Evolutionary conservation across 1,140 invertebrate species (phyloP), one percentile per base, ranked within the genome.

Genomic region (Calliopsis andreniformis): DNA sequence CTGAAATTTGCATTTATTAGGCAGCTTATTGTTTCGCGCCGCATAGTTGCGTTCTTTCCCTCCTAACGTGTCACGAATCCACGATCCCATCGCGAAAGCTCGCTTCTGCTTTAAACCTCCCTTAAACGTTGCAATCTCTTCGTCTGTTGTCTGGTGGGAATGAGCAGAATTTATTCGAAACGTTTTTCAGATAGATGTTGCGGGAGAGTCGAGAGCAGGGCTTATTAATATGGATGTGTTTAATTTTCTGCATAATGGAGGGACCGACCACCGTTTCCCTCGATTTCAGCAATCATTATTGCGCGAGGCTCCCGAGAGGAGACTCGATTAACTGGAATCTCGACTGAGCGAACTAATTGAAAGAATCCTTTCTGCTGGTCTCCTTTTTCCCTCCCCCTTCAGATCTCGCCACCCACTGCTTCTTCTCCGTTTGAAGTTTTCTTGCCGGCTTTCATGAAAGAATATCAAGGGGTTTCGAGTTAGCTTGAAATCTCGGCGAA

Each of bases 141-240:
- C 14, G 30, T 39, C 35, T 39, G 35, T n/a, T n/a, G n/a, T n/a
- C n/a, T n/a, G n/a, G n/a, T 5, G 35, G 14, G n/a, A 5, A 16
- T 0, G 35, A 14, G 10, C 28, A 2, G 56, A 30, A 59, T 79
- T 61, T 45, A 67, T 67, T 66, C 25, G 30, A 56, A 42, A 12
- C 28, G 47, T 62, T 76, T 64, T 45, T 18, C 4, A 30, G 47
- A 32, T 53, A 16, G 25, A 47, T 35, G 49, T 62, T 16, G 35
- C 47, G 35, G 30, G 28, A 25, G 20, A 59, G 16, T 39, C 32
- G 25, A 78, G 67, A 47, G 59, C 10, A 16, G 3, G 30, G 61
- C 69, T 84, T 79, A 87, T 87, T 72, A 85, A 87, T 87, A 87
- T 85, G 81, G 71, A 87, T 87, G 73, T 55, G 75, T 85, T 80